Conservation (phyloP, 2,797 vertebrate genomes). For the Aphelocoma californica region DNA sequence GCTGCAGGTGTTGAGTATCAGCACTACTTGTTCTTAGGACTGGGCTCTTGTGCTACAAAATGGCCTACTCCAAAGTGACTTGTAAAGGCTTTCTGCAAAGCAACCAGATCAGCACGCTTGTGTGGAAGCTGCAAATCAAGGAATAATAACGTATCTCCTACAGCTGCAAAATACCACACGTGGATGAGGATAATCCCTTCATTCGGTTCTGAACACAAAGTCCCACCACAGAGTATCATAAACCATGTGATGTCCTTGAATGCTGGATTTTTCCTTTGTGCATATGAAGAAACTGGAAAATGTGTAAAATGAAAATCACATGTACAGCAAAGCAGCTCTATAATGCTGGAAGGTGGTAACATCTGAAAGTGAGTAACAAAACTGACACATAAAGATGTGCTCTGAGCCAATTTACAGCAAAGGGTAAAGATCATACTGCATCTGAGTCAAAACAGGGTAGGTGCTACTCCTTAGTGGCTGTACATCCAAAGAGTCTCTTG, state of each 20-base stretch:
- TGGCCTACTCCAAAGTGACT: not conserved
- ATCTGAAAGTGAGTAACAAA: conserved; percentile 54
- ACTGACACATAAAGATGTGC: conserved; percentile 57
- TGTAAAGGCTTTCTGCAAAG: not conserved
- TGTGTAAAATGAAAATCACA: conserved; percentile 59
- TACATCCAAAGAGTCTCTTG: not conserved
- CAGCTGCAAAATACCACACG: conserved; percentile 4
- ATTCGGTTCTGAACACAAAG: not conserved
- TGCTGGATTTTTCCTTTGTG: not conserved
- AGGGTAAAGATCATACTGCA: conserved; percentile 39
- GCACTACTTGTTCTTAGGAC: not conserved
- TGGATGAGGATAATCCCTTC: conserved; percentile 23
- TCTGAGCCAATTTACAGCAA: conserved; percentile 45
- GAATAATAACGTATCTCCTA: not conserved
- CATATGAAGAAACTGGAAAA: conserved; percentile 14
- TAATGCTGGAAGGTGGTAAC: conserved; percentile 18
- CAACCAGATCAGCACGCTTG: not conserved
- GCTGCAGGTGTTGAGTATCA: not conserved
- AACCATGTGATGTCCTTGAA: not conserved
- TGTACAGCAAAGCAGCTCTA: not conserved
- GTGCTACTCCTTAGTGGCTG: conserved; percentile 16
- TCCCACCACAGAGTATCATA: not conserved
- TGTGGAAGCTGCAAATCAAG: not conserved
- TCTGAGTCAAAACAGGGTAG: conserved; percentile 15
- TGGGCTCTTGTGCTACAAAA: not conserved